Evolutionary conservation across 2,888 invertebrate species (phyloP).

Genomic region (Tetragnatha montana): DNA sequence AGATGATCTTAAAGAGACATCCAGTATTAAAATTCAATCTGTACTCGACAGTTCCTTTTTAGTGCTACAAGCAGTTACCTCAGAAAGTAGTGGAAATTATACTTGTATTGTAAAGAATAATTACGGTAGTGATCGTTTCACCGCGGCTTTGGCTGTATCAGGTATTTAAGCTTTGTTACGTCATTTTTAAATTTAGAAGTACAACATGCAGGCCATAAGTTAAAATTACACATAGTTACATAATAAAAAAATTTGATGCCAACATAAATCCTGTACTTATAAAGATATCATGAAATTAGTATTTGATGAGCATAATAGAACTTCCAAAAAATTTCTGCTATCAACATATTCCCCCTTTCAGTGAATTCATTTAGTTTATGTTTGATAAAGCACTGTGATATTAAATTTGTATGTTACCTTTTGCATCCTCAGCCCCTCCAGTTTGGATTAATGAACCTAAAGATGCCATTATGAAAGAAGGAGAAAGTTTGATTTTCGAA

Average conservation of each 20-base stretch:
- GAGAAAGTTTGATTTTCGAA: conserved; percentile 48
- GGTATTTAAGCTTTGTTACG: conserved; percentile 39
- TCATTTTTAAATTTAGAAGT: neutral
- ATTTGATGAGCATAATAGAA: too few relatives aligned
- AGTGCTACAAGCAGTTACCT: conserved; percentile 52
- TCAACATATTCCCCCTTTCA: too few relatives aligned
- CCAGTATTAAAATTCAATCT: conserved; percentile 30
- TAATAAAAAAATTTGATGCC: too few relatives aligned
- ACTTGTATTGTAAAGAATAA: conserved; percentile 65
- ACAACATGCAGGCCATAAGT: neutral
- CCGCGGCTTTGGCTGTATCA: conserved; percentile 47
- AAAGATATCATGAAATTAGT: too few relatives aligned
- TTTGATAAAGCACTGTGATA: too few relatives aligned
- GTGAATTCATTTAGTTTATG: too few relatives aligned
- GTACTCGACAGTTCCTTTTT: conserved; percentile 46
- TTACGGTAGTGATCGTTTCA: conserved; percentile 46
- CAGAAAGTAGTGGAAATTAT: conserved; percentile 66
- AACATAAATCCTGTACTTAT: too few relatives aligned
- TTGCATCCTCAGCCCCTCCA: conserved; percentile 72
- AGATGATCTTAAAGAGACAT: neutral
- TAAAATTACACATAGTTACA: too few relatives aligned
- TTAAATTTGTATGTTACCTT: too few relatives aligned
- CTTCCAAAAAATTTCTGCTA: too few relatives aligned
- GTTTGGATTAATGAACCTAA: conserved; percentile 70
- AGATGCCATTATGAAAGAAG: conserved; percentile 53